Percentiles rank a stretch among this genome's conserved stretches.
Conservation (phyloP, 2,797 vertebrate species). For the Lophotriccus pileatus region DNA sequence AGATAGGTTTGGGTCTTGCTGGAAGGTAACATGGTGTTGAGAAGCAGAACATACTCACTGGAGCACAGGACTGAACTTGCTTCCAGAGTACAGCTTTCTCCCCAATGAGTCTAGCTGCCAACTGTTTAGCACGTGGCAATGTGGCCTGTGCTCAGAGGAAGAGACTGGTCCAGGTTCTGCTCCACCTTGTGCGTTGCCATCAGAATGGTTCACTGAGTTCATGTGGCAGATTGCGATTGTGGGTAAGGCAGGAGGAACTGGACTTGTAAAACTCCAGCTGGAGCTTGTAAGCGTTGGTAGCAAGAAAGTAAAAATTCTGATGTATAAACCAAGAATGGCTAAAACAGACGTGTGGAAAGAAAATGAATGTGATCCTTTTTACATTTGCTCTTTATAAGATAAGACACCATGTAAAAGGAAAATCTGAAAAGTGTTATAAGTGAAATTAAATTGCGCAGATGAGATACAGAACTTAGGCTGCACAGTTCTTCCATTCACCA, state of each 20-base stretch:
- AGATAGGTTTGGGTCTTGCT: neutral
- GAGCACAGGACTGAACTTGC: neutral
- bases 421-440: neutral
- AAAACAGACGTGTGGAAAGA: neutral
- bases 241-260: neutral
- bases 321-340: neutral
- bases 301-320: neutral
- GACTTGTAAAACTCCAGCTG: neutral
- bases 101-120: neutral
- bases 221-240: fast-evolving
- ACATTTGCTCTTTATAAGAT: neutral
- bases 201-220: neutral
- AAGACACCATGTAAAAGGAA: neutral
- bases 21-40: neutral
- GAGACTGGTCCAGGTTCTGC: neutral
- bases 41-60: neutral
- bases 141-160: neutral
- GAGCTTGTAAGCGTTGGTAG: neutral
- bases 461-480: neutral
- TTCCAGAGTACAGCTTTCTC: constrained; percentile 21
- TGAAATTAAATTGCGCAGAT: neutral
- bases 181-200: neutral
- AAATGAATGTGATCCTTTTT: neutral
- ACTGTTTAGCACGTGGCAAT: neutral
- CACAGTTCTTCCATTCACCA: neutral